Evolutionary conservation across 2,113 vertebrate genomes (phyloP), one percentile per base, ranked within the genome.

Genomic region (Phaethornis superciliosus): DNA sequence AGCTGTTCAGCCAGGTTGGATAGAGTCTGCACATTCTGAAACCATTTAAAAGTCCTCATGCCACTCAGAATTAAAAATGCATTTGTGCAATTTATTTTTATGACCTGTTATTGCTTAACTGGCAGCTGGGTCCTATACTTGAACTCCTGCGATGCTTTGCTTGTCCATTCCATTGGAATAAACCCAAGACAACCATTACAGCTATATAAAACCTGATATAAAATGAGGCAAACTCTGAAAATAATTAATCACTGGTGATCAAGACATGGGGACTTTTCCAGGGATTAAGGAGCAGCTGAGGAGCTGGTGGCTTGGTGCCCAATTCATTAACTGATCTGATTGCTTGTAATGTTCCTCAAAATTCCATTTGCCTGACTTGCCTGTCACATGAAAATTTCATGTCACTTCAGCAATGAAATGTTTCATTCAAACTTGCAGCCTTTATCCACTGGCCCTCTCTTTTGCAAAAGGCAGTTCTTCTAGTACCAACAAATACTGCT

Each of bases 61-160:
- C 32, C 93, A 67, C 90, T 95, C 85, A 74, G 72, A 96, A 96
- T 97, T 96, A 96, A 97, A 96, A 97, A 91, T 60, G 44, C 81
- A 90, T 81, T 97, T 96, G 79, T 95, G 90, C 92, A 77, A 83
- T 96, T 97, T 95, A 93, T 51, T 93, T 95, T 97, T 96, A 96
- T 95, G 95, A 82, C 88, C 94, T 77, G 77, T 96, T 96, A 97
- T 94, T 96, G 84, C 82, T 62, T 91, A 93, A 91, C 44, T 94
- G 86, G 92, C 92, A 96, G 72, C 80, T 95, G 87, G 83, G 91
- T 97, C 92, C 97, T 88, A 12, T 21, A 46, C 33, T 93, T 95
- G 93, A 82, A 62, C 51, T 82, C 84, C 88, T 88, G 82, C 10
- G 47, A 84, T 93, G 70, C 60, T 70, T 72, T 89, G 26, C 56